Conservation (phyloP, 2,888 invertebrate species). For the Patella caerulea region DNA sequence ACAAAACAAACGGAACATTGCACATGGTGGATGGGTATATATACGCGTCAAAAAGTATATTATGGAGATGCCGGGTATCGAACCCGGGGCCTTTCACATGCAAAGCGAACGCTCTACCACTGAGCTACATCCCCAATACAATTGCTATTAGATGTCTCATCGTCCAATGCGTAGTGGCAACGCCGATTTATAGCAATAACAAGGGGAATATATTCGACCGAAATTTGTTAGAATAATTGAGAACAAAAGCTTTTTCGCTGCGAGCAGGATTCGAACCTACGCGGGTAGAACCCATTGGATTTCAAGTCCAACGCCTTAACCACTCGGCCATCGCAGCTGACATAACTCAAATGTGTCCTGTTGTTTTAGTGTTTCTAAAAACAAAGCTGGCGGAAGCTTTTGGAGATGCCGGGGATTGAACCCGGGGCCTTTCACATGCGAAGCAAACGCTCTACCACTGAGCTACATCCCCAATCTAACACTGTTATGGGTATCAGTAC, state of each 20-base stretch:
- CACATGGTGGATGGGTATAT: neutral
- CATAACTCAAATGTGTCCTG: too few relatives aligned
- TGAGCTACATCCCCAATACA: conserved; percentile 19
- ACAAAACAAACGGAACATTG: too few relatives aligned
- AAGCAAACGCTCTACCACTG: conserved; percentile 6
- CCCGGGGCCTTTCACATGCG: conserved; percentile 6
- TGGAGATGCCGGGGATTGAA: conserved; percentile 3
- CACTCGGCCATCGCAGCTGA: conserved; percentile 6
- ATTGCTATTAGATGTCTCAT: too few relatives aligned
- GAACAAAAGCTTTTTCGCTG: too few relatives aligned
- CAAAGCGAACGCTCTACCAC: conserved; percentile 23
- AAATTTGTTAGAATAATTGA: too few relatives aligned
- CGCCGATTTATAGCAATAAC: too few relatives aligned
- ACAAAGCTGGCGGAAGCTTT: too few relatives aligned
- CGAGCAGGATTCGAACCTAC: neutral
- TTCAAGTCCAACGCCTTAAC: conserved; percentile 6
- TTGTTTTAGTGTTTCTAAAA: too few relatives aligned
- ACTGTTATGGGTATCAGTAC: too few relatives aligned
- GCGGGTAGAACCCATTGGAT: conserved; percentile 6
- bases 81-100: conserved; percentile 24
- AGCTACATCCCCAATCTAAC: neutral
- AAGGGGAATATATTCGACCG: too few relatives aligned
- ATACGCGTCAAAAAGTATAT: too few relatives aligned
- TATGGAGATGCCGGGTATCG: conserved; percentile 21
- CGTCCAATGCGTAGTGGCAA: too few relatives aligned